phyloP scores from a whole-genome alignment of 2,888 invertebrate genomes.

The Schizotus pectinicornis region DNA sequence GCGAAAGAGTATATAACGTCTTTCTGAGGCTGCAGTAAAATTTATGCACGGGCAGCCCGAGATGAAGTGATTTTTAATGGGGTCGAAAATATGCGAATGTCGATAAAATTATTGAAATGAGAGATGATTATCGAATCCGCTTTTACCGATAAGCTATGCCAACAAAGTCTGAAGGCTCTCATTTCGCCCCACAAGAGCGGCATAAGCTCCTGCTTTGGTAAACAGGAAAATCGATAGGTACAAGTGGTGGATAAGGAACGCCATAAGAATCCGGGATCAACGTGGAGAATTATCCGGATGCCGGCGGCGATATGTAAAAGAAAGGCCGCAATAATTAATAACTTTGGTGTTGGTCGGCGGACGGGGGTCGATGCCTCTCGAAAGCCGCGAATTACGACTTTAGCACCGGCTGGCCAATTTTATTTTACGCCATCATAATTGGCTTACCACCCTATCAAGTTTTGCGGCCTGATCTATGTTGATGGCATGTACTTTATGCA shows the following conservation, averaged over 20 bases:
- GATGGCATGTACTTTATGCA: constrained; percentile 28
- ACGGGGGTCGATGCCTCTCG: too few species aligned
- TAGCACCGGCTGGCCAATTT: constrained; percentile 7
- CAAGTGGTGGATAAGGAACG: constrained; percentile 29
- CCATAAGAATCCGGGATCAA: constrained; percentile 28
- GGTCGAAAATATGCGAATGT: constrained; percentile 3
- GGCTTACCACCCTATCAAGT: constrained; percentile 29
- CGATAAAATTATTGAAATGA: constrained; percentile 17
- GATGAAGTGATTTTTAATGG: constrained; percentile 9
- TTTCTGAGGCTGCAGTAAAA: background rate
- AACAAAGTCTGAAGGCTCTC: constrained; percentile 20
- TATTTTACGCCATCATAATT: constrained; percentile 27
- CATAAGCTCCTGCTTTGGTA: constrained; percentile 25
- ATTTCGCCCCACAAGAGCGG: constrained; percentile 16
- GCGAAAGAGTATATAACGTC: too few species aligned
- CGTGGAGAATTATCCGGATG: constrained; percentile 1
- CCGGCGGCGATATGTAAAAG: too few species aligned
- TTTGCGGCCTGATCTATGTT: constrained; percentile 26
- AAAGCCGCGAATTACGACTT: background rate
- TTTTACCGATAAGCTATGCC: constrained; percentile 17
- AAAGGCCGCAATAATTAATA: too few species aligned
- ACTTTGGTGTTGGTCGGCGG: too few species aligned
- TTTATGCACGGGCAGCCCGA: background rate
- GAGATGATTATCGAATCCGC: constrained; percentile 14
- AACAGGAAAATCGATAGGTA: constrained; percentile 36